Evolutionary conservation across 2,113 vertebrate genomes (phyloP).

Genomic region (Poicephalus meyeri): DNA sequence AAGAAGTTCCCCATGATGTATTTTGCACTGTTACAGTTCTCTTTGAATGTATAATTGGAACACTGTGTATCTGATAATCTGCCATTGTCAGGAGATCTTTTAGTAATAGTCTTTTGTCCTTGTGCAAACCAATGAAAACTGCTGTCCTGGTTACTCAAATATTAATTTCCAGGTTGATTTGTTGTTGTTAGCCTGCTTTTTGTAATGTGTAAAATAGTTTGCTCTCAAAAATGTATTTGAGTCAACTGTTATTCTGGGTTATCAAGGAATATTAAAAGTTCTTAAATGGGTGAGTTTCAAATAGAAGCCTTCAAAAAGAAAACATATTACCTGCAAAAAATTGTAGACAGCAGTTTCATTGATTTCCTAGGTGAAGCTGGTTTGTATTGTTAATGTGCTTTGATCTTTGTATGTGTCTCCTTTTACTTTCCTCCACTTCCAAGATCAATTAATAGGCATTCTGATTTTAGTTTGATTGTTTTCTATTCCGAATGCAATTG

Average conservation of each 20-base stretch:
- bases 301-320: not conserved
- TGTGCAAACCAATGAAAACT: not conserved
- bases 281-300: not conserved
- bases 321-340: not conserved
- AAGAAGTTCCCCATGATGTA: not conserved
- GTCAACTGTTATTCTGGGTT: not conserved
- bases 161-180: not conserved
- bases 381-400: not conserved
- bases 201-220: not conserved
- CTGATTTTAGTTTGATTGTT: not conserved
- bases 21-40: not conserved
- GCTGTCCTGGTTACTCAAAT: not conserved
- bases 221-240: not conserved
- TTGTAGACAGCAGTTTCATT: not conserved
- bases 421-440: not conserved
- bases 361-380: not conserved
- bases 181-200: not conserved
- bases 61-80: not conserved
- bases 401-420: slow-evolving; percentile 6
- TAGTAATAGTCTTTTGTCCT: not conserved
- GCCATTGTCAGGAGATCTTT: not conserved
- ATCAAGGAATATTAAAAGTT: not conserved
- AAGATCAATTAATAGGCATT: not conserved
- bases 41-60: not conserved
- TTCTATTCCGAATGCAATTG: not conserved